These are phyloP conservation scores for Tylochromis polylepis DNA, from an alignment of 2,113 vertebrate genomes.

Conservation along the genomic window DNA sequence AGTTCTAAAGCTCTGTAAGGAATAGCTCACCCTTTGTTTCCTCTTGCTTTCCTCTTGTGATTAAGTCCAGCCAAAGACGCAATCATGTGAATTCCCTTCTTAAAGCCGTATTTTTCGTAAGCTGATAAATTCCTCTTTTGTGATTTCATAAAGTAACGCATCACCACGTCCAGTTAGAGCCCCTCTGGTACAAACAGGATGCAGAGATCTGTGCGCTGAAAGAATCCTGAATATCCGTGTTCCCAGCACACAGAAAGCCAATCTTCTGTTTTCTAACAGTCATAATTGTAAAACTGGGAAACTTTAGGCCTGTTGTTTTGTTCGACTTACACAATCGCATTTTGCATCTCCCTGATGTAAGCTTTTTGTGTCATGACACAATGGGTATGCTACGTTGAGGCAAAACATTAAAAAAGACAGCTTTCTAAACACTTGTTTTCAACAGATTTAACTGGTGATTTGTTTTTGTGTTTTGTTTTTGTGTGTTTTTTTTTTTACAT, in stretches of 20 bases:
- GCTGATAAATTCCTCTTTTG: background rate
- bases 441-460: background rate
- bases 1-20: background rate
- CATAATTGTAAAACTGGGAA: background rate
- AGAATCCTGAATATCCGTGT: background rate
- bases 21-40: background rate
- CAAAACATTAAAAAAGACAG: background rate
- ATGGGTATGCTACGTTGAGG: background rate
- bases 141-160: background rate
- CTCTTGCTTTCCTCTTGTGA: background rate
- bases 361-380: background rate
- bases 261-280: background rate
- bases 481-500: too few species aligned
- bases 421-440: background rate
- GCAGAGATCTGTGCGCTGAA: background rate
- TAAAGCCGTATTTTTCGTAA: background rate
- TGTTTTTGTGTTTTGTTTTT: background rate
- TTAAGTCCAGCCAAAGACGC: background rate
- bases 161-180: background rate
- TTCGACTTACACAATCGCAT: background rate
- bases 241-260: background rate
- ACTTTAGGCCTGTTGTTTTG: background rate
- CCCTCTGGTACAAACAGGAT: background rate
- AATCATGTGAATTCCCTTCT: background rate
- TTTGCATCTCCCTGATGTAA: background rate